Evolutionary conservation across 2,888 invertebrate genomes (phyloP).

Genomic region (Cephus pulcher): DNA sequence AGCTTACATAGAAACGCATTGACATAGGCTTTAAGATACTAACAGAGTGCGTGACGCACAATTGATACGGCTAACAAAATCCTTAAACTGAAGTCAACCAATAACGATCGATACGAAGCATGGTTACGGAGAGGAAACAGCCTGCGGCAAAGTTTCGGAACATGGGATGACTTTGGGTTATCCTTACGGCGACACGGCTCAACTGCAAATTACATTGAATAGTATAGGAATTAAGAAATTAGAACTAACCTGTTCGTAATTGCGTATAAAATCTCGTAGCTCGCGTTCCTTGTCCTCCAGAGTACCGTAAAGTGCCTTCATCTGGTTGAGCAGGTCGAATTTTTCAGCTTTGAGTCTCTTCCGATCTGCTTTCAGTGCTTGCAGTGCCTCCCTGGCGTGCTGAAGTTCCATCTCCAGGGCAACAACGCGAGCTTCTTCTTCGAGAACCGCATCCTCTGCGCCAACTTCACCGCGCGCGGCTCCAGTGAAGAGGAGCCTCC

Average conservation of each 20-base stretch:
- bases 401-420: conserved; percentile 79
- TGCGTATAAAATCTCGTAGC: conserved; percentile 91
- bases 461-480: conserved; percentile 72
- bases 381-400: conserved; percentile 83
- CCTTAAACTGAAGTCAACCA: background rate
- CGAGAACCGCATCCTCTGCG: conserved; percentile 69
- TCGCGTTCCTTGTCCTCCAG: conserved; percentile 96
- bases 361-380: conserved; percentile 88
- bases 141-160: background rate
- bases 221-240: background rate
- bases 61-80: background rate
- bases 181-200: background rate
- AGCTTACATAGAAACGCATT: background rate
- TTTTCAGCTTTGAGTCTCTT: conserved; percentile 93
- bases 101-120: conserved; percentile 15
- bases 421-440: conserved; percentile 70
- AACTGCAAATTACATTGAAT: background rate
- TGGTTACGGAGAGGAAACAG: conserved; percentile 29
- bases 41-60: background rate
- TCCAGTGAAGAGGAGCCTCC: conserved; percentile 75
- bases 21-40: background rate
- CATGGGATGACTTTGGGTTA: background rate
- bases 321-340: conserved; percentile 91
- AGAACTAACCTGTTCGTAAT: conserved; percentile 85
- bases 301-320: conserved; percentile 94